Percentiles rank a stretch among this genome's conserved stretches.
phyloP scores from a whole-genome alignment of 2,113 vertebrate species.

The Chaetura pelagica region DNA sequence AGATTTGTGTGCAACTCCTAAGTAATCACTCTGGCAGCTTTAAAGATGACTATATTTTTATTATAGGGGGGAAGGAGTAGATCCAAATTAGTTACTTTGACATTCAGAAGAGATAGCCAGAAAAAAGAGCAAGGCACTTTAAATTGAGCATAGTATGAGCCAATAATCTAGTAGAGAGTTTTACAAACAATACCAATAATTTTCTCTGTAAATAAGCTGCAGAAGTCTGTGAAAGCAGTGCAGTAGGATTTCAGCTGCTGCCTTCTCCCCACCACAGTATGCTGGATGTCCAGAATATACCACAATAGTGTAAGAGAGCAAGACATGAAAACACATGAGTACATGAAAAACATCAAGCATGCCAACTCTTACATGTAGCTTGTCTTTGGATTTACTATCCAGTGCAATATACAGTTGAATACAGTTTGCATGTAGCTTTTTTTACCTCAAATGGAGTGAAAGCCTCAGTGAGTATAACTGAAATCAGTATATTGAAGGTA shows the following conservation, averaged over 20 bases:
- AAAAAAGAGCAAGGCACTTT: conserved; percentile 59
- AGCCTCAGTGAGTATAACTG: not conserved
- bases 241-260: not conserved
- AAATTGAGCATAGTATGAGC: not conserved
- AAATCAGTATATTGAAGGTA: not conserved
- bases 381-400: not conserved
- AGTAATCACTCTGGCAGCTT: not conserved
- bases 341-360: not conserved
- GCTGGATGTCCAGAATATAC: not conserved
- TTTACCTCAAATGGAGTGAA: not conserved
- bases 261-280: not conserved
- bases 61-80: not conserved
- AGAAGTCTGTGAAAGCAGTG: not conserved
- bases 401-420: not conserved
- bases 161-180: not conserved
- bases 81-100: not conserved
- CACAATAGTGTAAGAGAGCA: not conserved
- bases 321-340: not conserved
- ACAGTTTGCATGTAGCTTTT: not conserved
- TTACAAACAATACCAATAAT: not conserved
- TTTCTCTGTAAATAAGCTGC: not conserved
- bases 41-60: not conserved
- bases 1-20: not conserved
- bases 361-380: not conserved
- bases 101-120: not conserved